A percentile compares a stretch with the other conserved stretches of the same genome.
Evolutionary conservation across 1,140 invertebrate genomes (phyloP).

Genomic region (Lordiphosa mommai): DNA sequence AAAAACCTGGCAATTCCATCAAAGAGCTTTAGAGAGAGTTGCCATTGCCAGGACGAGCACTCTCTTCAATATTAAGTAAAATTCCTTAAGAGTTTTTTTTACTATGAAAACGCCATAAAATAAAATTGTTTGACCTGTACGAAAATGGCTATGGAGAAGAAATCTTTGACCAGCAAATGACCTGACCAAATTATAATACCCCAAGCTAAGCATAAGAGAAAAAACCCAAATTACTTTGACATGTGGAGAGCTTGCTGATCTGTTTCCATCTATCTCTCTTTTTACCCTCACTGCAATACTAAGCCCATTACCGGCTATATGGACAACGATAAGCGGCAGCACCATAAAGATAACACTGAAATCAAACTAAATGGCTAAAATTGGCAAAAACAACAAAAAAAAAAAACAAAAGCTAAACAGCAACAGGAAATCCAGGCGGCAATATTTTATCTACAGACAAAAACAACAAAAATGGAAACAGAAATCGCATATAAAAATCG

Average conservation of each 20-base stretch:
- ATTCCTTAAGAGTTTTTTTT: no score
- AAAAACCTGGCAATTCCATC: no score
- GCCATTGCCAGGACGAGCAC: no score
- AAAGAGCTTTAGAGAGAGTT: no score
- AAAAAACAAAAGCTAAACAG: constrained; percentile 37
- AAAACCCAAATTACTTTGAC: constrained; percentile 22
- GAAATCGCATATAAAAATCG: constrained; percentile 66
- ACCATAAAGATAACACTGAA: constrained; percentile 70
- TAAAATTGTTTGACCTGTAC: background rate
- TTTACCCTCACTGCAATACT: constrained; percentile 15
- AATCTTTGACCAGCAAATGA: constrained; percentile 19
- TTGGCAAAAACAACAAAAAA: constrained; percentile 48
- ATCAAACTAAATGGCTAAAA: constrained; percentile 77
- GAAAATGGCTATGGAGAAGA: background rate
- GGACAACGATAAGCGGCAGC: constrained; percentile 56
- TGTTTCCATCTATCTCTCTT: constrained; percentile 6
- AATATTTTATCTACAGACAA: constrained; percentile 53
- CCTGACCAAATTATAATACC: constrained; percentile 21
- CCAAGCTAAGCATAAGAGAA: constrained; percentile 14
- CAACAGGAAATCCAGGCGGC: constrained; percentile 63
- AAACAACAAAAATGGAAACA: constrained; percentile 15
- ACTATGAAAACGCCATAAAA: no score
- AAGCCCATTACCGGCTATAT: constrained; percentile 62
- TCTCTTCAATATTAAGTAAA: no score
- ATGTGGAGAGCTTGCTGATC: constrained; percentile 11